Base-by-base conservation (phyloP, 2,888 invertebrate genomes). In the Chalcosyrphus nemorum region DNA sequence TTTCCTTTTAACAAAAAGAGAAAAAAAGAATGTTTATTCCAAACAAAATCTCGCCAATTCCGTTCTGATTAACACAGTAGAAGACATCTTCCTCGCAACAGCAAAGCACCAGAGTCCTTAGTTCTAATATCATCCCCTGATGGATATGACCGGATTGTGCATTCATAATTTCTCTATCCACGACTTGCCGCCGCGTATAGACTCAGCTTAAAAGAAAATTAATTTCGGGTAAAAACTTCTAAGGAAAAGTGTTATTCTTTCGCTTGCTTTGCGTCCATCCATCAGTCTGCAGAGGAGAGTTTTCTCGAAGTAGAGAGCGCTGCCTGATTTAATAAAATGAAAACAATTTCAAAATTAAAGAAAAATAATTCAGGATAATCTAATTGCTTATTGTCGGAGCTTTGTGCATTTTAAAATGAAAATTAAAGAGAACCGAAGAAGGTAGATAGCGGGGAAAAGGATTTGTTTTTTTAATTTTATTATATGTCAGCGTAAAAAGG, bases 341-440 rank as follows among this genome's bases (percentile, higher is more conserved):
- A 84, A 84, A 84, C 84, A 84, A 84, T 84, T 84, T 84, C 43
- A 52, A 84, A 84, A 84, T 84, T 84, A 84, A 84, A 84, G 78
- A 84, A 84, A 84, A 84, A 84, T 84, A 84, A 84, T 84, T 84
- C 74, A 52, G 70, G 84, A 78, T 84, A 84, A 84, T 84, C 84
- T 84, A 74, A 84, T 84, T 84, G 84, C 78, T 75, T 74, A 84
- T 78, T 84, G 72, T 41, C 74, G 71, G 47, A n/a, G 78, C 75
- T 84, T 84, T 80, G 78, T 61, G 84, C 74, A 84, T 84, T 84
- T 78, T 78, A 70, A 77, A 80, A 72, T 61, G 66, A 74, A 68
- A 35, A 77, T 47, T 47, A 43, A 57, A 24, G 15, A 11, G 38
- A 47, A 50, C 32, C 45, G 41, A 41, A 38, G 6, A 21, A 24